phyloP scores from a whole-genome alignment of 2,888 invertebrate species.

The Heteropelma amictum region DNA sequence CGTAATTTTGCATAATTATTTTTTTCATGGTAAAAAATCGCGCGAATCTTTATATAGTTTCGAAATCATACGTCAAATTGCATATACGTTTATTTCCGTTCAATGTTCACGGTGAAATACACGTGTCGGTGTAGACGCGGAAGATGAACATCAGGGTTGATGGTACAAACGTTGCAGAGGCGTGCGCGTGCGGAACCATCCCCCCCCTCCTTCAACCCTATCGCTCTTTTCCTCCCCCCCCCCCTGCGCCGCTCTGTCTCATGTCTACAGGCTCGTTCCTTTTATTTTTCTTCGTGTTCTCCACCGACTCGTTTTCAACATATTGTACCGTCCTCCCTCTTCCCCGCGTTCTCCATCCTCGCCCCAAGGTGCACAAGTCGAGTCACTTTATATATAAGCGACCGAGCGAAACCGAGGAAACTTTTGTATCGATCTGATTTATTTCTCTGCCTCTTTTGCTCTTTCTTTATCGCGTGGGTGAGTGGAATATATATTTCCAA shows the following conservation, averaged over 20 bases:
- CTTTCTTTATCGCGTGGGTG: neutral
- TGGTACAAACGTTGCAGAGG: slow-evolving; percentile 8
- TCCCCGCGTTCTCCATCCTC: neutral
- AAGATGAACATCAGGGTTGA: slow-evolving; percentile 48
- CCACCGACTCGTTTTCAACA: slow-evolving; percentile 28
- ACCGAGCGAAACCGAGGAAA: slow-evolving; percentile 25
- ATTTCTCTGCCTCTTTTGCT: slow-evolving; percentile 39
- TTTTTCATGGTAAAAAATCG: too few species aligned
- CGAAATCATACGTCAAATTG: neutral
- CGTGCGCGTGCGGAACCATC: slow-evolving; percentile 14
- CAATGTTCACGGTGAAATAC: slow-evolving; percentile 16
- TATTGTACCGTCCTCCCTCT: slow-evolving; percentile 7
- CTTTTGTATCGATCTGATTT: slow-evolving; percentile 61
- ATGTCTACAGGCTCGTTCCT: slow-evolving; percentile 27
- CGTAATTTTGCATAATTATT: too few species aligned
- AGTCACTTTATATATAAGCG: slow-evolving; percentile 15
- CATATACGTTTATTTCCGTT: neutral
- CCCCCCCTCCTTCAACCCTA: slow-evolving; percentile 2
- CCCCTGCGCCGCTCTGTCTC: too few species aligned
- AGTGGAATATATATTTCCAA: slow-evolving; percentile 7
- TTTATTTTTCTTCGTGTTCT: slow-evolving; percentile 25
- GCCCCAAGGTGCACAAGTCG: neutral
- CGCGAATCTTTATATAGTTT: neutral
- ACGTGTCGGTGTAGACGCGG: slow-evolving; percentile 48
- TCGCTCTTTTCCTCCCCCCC: neutral